phyloP scores from a whole-genome alignment of 2,797 vertebrate species.

The Gorsachius magnificus region DNA sequence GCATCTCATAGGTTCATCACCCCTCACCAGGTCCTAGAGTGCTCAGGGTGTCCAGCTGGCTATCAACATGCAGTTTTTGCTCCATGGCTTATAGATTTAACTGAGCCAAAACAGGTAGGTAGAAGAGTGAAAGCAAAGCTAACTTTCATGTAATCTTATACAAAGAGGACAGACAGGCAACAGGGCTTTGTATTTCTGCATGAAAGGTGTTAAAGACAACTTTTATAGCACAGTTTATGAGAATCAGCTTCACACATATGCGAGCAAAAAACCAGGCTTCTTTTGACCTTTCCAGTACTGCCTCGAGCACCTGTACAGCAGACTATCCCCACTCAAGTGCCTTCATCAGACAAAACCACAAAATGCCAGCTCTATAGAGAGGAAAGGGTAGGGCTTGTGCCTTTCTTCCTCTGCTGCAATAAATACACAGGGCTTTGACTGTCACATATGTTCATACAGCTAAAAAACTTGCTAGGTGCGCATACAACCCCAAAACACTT shows the following conservation, averaged over 20 bases:
- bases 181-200: background rate
- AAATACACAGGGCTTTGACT: background rate
- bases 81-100: background rate
- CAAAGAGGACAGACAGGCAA: background rate
- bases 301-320: background rate
- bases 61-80: background rate
- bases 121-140: background rate
- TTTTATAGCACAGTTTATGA: background rate
- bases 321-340: background rate
- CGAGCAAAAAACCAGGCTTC: background rate
- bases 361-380: background rate
- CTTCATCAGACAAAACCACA: background rate
- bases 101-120: background rate
- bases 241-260: background rate
- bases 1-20: background rate
- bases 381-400: constrained; percentile 3
- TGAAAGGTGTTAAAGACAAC: background rate
- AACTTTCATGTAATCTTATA: background rate
- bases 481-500: background rate
- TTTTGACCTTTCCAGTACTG: background rate
- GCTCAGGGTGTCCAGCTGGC: background rate
- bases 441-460: background rate
- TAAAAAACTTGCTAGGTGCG: background rate
- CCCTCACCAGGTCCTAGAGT: background rate
- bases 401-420: background rate